These are phyloP conservation scores for Gallinago undulata DNA, from an alignment of 2,113 vertebrate species.

Conservation along the genomic window DNA sequence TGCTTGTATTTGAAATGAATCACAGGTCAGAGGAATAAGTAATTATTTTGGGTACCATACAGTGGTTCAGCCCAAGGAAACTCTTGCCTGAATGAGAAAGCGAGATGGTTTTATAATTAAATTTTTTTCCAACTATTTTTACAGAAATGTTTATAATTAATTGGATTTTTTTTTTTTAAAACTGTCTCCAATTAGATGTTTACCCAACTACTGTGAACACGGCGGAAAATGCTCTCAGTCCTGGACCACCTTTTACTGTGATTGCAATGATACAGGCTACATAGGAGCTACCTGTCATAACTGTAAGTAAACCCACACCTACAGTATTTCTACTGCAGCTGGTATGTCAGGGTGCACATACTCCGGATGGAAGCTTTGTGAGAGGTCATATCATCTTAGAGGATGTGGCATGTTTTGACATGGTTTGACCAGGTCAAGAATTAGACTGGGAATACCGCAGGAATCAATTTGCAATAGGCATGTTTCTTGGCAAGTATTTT, in stretches of 20 bases:
- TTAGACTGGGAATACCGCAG: background rate
- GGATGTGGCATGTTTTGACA: background rate
- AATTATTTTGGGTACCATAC: background rate
- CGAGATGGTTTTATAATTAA: background rate
- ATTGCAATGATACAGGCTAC: conserved; percentile 89
- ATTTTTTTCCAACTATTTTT: background rate
- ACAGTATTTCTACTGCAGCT: background rate
- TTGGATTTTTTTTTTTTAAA: background rate
- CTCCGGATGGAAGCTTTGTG: background rate
- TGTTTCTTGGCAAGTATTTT: background rate
- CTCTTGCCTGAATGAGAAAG: background rate
- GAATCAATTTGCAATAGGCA: background rate
- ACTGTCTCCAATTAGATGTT: conserved; percentile 78
- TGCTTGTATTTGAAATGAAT: background rate
- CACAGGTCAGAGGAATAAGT: background rate
- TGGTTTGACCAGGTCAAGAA: background rate
- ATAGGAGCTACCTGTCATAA: conserved; percentile 88
- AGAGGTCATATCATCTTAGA: background rate
- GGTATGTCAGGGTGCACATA: background rate
- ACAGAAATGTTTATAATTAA: background rate
- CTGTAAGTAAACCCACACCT: conserved; percentile 78
- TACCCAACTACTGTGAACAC: conserved; percentile 95
- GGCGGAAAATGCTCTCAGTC: conserved; percentile 90
- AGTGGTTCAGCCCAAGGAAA: background rate
- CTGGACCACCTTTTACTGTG: conserved; percentile 88